These are phyloP conservation scores for Pteruthius melanotis DNA, from an alignment of 2,113 vertebrate genomes.

Conservation along the genomic window DNA sequence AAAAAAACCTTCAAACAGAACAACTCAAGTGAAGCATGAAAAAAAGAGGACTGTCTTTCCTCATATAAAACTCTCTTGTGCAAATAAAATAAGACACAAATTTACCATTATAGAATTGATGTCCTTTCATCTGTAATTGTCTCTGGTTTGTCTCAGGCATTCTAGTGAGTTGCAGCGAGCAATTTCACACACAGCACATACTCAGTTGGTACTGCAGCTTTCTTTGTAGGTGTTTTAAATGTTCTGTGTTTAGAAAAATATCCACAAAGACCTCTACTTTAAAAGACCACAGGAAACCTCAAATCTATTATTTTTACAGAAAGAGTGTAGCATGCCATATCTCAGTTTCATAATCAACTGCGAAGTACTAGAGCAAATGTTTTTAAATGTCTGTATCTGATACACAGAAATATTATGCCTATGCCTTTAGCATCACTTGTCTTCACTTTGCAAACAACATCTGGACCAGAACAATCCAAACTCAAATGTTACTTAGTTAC, in stretches of 20 bases:
- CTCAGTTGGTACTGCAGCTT: neutral
- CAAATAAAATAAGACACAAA: neutral
- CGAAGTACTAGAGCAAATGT: neutral
- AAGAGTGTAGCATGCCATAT: neutral
- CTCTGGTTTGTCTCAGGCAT: neutral
- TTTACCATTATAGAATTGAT: neutral
- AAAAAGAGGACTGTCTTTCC: neutral
- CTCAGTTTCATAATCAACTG: neutral
- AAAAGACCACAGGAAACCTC: neutral
- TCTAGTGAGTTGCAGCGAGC: neutral
- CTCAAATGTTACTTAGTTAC: neutral
- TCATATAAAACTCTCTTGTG: neutral
- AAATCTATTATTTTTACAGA: neutral
- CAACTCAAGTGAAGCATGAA: neutral
- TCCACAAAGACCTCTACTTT: neutral
- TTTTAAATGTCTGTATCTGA: neutral
- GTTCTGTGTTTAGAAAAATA: neutral
- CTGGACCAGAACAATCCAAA: neutral
- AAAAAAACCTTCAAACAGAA: accelerated
- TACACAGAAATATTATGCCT: conserved; percentile 17
- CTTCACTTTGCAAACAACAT: conserved; percentile 4
- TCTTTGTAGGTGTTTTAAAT: neutral
- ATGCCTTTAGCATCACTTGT: neutral
- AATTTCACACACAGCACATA: neutral
- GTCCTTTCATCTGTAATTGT: neutral